Percentiles rank a stretch among this genome's conserved stretches.
Evolutionary conservation across 2,113 vertebrate species (phyloP).

Genomic region (Trogon surrucura): DNA sequence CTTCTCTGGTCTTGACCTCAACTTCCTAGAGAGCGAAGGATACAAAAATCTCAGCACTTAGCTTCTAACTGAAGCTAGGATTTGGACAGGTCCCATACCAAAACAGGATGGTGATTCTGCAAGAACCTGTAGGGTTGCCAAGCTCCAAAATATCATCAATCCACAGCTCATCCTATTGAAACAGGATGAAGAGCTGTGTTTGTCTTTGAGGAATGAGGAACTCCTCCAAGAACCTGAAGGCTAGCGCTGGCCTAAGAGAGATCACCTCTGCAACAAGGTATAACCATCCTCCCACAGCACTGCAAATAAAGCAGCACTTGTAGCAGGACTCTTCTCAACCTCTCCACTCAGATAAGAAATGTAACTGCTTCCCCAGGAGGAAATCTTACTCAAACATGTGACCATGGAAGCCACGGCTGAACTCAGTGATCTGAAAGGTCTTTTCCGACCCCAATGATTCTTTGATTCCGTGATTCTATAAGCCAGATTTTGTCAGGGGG

Average conservation of each 20-base stretch:
- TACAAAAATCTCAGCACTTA: background rate
- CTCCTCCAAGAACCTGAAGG: background rate
- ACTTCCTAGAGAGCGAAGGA: background rate
- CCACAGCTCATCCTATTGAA: background rate
- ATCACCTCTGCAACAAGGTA: background rate
- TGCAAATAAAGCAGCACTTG: background rate
- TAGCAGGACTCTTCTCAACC: background rate
- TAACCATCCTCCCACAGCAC: background rate
- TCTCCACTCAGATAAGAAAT: background rate
- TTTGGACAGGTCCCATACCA: background rate
- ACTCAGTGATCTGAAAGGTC: no score
- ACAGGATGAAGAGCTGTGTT: background rate
- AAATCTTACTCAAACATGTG: background rate
- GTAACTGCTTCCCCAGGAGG: background rate
- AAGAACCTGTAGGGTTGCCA: background rate
- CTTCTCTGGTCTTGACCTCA: background rate
- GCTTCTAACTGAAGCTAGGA: background rate
- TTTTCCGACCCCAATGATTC: no score
- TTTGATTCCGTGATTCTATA: no score
- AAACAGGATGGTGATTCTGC: background rate
- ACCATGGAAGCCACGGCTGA: background rate
- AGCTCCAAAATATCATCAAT: background rate
- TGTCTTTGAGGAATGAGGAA: accelerated
- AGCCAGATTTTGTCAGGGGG: background rate
- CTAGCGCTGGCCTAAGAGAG: background rate